Base-by-base conservation (phyloP, 2,888 invertebrate species). In the Watsonalla binaria region DNA sequence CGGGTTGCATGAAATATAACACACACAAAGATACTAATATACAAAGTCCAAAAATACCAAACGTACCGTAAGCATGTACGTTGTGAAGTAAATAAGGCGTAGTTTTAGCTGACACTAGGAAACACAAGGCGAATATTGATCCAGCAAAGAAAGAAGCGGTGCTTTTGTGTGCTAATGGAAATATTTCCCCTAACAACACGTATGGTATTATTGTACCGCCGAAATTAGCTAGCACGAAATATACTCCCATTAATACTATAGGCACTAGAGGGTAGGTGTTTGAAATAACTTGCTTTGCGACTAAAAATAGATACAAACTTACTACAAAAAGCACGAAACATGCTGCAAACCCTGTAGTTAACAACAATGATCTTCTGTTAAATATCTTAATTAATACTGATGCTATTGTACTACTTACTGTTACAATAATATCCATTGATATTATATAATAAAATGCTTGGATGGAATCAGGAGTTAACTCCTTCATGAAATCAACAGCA, bases 41-140 rank as follows among this genome's bases (percentile, higher is more conserved):
- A 0, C 61, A 45, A 11, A 65, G 6, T 11, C 66, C 68, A 51
- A 65, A 72, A 6, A 77, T 63, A 5, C 66, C 54, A 54, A 80
- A 80, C 0, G 74, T 72, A 0, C 79, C 80, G 49, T 76, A 66
- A 0, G 76, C 65, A 46, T 70, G 64, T 11, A 74, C 54, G 14
- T 49, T 60, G 2, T 45, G 58, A 5, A 80, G 35, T 54, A 79
- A 46, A 53, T 56, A 61, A 54, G 74, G 65, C 6, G 64, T 62
- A 4, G 53, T 14, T 56, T 64, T 60, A n/a, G 64, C 51, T 5
- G 63, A 46, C 6, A 66, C 51, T n/a, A 64, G 51, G 15, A 61
- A 46, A 8, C 56, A 51, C 11, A 69, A 5, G 5, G 68, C 58
- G 9, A 67, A 58, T 5, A 65, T 56, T 13, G 68, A 47, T 5